phyloP scores from a whole-genome alignment of 2,888 invertebrate genomes.

The Drosophila testacea region DNA sequence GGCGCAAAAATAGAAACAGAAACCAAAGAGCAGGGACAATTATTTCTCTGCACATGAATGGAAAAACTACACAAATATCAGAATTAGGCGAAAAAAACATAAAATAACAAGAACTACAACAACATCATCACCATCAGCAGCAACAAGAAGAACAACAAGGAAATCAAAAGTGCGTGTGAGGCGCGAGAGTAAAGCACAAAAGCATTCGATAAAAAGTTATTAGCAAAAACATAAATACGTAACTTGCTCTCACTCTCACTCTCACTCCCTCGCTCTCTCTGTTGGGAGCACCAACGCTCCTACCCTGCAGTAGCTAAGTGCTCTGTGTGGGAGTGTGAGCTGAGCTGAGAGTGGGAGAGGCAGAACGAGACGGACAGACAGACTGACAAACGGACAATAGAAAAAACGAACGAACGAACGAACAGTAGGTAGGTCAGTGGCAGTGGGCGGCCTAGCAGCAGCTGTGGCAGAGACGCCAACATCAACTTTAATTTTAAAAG shows the following conservation, averaged over 20 bases:
- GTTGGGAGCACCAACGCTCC: slow-evolving; percentile 30
- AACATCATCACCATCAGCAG: slow-evolving; percentile 19
- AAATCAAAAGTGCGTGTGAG: slow-evolving; percentile 19
- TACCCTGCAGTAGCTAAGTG: slow-evolving; percentile 25
- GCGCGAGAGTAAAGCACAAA: slow-evolving; percentile 34
- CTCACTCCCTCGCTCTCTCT: slow-evolving; percentile 17
- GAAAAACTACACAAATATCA: slow-evolving; percentile 48
- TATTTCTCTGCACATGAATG: slow-evolving; percentile 55
- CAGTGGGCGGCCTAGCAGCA: slow-evolving; percentile 69
- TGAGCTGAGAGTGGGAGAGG: slow-evolving; percentile 43
- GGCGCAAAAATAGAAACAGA: slow-evolving; percentile 31
- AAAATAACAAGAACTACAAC: slow-evolving; percentile 22
- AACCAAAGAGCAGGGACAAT: slow-evolving; percentile 31
- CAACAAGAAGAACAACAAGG: slow-evolving; percentile 17
- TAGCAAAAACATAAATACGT: slow-evolving; percentile 78
- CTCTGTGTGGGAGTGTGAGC: slow-evolving; percentile 52
- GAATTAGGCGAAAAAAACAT: slow-evolving; percentile 37
- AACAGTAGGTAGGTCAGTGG: slow-evolving; percentile 63
- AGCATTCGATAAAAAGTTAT: slow-evolving; percentile 75
- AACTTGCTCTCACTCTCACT: slow-evolving; percentile 40
- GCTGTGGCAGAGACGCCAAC: slow-evolving; percentile 50
- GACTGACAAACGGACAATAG: background rate
- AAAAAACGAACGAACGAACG: background rate
- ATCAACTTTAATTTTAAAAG: slow-evolving; percentile 64
- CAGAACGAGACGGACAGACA: slow-evolving; percentile 38